Percentiles rank a stretch among this genome's conserved stretches.
Conservation (phyloP, 2,113 vertebrate species). For the Pogonocichla stellata region DNA sequence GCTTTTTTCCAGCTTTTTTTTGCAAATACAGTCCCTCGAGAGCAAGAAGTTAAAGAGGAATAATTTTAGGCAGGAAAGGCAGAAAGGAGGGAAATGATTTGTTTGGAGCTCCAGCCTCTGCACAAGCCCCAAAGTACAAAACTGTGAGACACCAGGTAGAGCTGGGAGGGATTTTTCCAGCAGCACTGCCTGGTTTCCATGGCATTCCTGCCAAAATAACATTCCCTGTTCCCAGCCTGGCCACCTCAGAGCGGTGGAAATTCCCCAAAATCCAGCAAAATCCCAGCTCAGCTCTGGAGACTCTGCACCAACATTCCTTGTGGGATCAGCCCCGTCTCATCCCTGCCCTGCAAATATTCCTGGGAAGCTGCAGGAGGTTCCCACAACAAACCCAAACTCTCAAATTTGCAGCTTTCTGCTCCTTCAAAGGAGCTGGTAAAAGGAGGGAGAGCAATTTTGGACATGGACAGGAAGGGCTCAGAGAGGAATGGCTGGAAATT, state of each 20-base stretch:
- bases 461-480: neutral
- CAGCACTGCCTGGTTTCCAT: neutral
- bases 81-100: neutral
- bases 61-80: neutral
- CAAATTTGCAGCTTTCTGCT: neutral
- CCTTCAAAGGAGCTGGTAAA: neutral
- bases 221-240: neutral
- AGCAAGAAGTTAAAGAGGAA: neutral
- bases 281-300: neutral
- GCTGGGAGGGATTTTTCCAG: neutral
- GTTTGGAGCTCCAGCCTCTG: neutral
- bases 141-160: neutral
- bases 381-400: neutral
- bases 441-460: accelerated
- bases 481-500: accelerated
- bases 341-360: neutral
- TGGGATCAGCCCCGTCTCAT: no score
- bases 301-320: neutral
- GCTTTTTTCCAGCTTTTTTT: neutral
- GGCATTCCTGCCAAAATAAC: neutral
- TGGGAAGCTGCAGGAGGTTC: neutral
- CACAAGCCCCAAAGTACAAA: neutral
- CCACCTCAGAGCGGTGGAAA: neutral
- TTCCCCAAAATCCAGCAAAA: neutral
- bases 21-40: neutral